A percentile compares a stretch with the other conserved stretches of the same genome.
phyloP scores from a whole-genome alignment of 2,113 vertebrate genomes.

The Damaliscus lunatus region DNA sequence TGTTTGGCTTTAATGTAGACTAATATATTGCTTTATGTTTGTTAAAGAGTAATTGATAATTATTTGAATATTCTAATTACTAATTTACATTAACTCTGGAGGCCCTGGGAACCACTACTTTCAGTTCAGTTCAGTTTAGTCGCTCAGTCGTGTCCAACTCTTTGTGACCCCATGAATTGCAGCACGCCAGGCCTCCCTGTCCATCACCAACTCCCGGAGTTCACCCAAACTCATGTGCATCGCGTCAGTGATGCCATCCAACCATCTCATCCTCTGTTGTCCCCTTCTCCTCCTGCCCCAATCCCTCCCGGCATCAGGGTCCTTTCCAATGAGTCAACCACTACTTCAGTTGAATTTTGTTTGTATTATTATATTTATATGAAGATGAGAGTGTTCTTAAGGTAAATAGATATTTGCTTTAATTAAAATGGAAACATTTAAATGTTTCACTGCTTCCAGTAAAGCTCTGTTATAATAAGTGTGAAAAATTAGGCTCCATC shows the following conservation, averaged over 20 bases:
- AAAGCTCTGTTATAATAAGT: background rate
- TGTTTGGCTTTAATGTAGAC: background rate
- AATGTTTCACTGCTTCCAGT: background rate
- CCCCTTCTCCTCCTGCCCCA: too few relatives aligned
- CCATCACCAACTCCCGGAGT: too few relatives aligned
- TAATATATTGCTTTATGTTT: conserved; percentile 3
- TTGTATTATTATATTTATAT: conserved; percentile 20
- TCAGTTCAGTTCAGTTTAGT: background rate
- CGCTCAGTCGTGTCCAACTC: too few relatives aligned
- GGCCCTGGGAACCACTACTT: background rate
- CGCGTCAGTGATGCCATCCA: too few relatives aligned
- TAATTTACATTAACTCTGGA: background rate
- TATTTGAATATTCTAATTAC: background rate
- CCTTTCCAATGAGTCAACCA: background rate
- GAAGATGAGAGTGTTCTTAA: background rate
- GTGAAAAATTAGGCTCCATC: background rate
- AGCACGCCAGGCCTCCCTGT: too few relatives aligned
- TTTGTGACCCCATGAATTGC: too few relatives aligned
- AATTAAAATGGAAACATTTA: conserved; percentile 6
- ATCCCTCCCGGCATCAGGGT: too few relatives aligned
- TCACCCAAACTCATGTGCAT: too few relatives aligned
- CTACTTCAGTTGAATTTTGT: background rate
- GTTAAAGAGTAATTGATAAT: background rate
- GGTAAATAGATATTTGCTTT: background rate
- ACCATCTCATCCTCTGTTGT: too few relatives aligned